Conservation (phyloP, 2,888 invertebrate genomes). For the Helobdella robusta region DNA sequence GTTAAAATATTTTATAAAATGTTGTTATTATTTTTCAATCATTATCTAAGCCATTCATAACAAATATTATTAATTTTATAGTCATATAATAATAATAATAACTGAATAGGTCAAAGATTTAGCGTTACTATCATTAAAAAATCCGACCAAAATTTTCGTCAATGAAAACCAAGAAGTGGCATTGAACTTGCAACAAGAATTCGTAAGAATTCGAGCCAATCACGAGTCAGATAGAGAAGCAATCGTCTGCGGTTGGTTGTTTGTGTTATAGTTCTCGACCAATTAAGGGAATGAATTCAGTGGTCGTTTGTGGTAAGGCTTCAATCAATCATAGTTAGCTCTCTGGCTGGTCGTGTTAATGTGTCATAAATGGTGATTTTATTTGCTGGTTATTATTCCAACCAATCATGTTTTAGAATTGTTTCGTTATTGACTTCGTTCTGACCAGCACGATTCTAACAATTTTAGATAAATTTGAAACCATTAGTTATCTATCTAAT, state of each 20-base stretch:
- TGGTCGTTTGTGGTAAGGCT: too few relatives aligned
- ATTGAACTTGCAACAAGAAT: conserved; percentile 87
- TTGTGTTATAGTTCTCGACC: too few relatives aligned
- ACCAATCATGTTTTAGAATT: too few relatives aligned
- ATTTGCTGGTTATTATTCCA: neutral
- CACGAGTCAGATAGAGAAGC: conserved; percentile 83
- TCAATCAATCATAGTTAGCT: too few relatives aligned
- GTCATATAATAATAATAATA: neutral
- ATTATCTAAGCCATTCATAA: neutral
- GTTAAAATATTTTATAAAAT: neutral
- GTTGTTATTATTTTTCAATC: neutral
- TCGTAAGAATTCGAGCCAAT: conserved; percentile 74
- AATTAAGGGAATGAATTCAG: too few relatives aligned
- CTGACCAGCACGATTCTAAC: too few relatives aligned
- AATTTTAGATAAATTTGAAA: too few relatives aligned
- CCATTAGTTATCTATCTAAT: too few relatives aligned
- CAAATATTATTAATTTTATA: neutral
- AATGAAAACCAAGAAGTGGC: conserved; percentile 93
- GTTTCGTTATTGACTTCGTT: too few relatives aligned
- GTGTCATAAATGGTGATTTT: neutral
- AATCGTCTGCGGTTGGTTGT: conserved; percentile 53
- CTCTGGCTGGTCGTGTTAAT: neutral
- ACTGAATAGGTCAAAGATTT: conserved; percentile 62
- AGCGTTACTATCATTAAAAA: conserved; percentile 79
- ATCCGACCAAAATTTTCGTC: conserved; percentile 87